Evolutionary conservation across 2,888 invertebrate species (phyloP).

Genomic region (Dione juno): DNA sequence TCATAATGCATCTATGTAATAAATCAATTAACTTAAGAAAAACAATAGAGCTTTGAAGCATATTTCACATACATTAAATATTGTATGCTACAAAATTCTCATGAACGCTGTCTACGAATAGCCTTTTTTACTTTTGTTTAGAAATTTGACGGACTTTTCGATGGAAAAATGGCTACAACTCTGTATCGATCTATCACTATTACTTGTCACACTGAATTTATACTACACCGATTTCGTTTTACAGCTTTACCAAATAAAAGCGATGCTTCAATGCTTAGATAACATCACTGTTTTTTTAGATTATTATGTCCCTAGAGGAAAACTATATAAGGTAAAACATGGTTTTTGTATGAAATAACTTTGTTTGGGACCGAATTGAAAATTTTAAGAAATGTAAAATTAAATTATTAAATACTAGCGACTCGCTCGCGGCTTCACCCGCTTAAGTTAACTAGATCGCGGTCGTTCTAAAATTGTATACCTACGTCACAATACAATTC

Average conservation of each 20-base stretch:
- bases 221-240: not conserved
- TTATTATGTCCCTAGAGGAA: not conserved
- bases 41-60: not conserved
- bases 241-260: not conserved
- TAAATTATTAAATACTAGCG: too few species aligned
- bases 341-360: too few species aligned
- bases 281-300: not conserved
- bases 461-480: too few species aligned
- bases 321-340: not conserved
- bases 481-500: too few species aligned
- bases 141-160: not conserved
- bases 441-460: too few species aligned
- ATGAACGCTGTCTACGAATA: not conserved
- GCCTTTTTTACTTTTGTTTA: not conserved
- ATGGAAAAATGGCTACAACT: not conserved
- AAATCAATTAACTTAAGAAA: not conserved
- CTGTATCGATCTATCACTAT: not conserved
- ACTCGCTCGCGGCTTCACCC: too few species aligned
- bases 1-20: not conserved
- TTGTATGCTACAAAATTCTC: not conserved
- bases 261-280: not conserved
- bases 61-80: too few species aligned
- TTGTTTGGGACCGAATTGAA: too few species aligned
- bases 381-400: too few species aligned
- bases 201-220: constrained; percentile 5